Percentiles rank a stretch among this genome's conserved stretches.
phyloP scores from a whole-genome alignment of 2,113 vertebrate genomes.

The Thamnophis sirtalis region DNA sequence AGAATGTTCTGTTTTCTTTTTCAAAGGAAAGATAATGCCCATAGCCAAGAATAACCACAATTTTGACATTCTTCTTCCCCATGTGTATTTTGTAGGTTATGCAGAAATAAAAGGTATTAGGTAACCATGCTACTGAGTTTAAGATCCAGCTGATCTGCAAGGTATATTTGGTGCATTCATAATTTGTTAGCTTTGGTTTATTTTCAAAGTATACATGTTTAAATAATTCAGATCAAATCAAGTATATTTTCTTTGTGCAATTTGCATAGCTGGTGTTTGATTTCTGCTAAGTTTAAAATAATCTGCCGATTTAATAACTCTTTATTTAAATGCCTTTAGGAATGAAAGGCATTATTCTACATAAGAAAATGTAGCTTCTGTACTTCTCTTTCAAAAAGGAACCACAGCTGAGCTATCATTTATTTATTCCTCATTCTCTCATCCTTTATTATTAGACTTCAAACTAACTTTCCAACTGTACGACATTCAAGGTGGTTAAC shows the following conservation, averaged over 20 bases:
- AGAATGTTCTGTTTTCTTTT: not conserved
- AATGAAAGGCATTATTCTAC: not conserved
- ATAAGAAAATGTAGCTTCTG: not conserved
- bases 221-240: not conserved
- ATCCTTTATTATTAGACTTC: not conserved
- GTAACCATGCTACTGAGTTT: not conserved
- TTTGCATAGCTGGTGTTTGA: not conserved
- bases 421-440: not conserved
- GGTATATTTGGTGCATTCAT: not conserved
- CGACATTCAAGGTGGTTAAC: not conserved
- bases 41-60: not conserved
- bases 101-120: not conserved
- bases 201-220: not conserved
- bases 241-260: not conserved
- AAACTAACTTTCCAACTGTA: not conserved
- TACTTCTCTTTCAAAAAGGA: not conserved
- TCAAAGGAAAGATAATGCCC: not conserved
- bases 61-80: not conserved
- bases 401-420: not conserved
- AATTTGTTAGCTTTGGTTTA: not conserved
- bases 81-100: fast-evolving
- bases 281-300: not conserved
- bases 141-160: not conserved
- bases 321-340: not conserved
- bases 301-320: not conserved